A percentile compares a stretch with the other conserved stretches of the same genome.
These are phyloP conservation scores for Anguilla obscura DNA, from an alignment of 2,797 vertebrate genomes.

Conservation along the genomic window DNA sequence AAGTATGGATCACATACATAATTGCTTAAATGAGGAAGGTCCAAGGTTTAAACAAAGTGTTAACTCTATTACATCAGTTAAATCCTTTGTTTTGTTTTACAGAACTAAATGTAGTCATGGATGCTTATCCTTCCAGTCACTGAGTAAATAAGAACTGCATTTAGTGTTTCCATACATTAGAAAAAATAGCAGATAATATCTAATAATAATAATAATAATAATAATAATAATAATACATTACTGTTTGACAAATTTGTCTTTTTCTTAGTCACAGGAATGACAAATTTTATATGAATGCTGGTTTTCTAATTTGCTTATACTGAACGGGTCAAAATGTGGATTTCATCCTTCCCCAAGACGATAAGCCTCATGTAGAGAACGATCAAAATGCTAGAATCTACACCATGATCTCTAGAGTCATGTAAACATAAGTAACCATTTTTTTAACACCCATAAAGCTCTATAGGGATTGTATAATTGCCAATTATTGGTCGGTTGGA, in stretches of 20 bases:
- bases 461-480: constrained; percentile 45
- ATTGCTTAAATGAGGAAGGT: not conserved
- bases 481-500: constrained; percentile 49
- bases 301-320: not conserved
- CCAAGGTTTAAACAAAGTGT: not conserved
- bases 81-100: not conserved
- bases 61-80: not conserved
- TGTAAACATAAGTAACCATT: constrained; percentile 32
- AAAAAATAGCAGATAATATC: too few species aligned
- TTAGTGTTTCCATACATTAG: not conserved
- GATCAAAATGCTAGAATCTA: constrained; percentile 30
- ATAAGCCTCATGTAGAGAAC: constrained; percentile 11
- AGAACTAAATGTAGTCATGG: not conserved
- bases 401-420: constrained; percentile 12
- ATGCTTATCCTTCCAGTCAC: not conserved
- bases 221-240: too few species aligned
- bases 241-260: not conserved
- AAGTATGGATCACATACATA: not conserved
- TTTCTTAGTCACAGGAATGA: not conserved
- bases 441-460: constrained; percentile 25
- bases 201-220: too few species aligned
- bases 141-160: not conserved
- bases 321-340: constrained; percentile 11
- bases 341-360: not conserved
- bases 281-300: not conserved